Conservation (phyloP, 2,888 invertebrate genomes). For the Cryptocephalus moraei region DNA sequence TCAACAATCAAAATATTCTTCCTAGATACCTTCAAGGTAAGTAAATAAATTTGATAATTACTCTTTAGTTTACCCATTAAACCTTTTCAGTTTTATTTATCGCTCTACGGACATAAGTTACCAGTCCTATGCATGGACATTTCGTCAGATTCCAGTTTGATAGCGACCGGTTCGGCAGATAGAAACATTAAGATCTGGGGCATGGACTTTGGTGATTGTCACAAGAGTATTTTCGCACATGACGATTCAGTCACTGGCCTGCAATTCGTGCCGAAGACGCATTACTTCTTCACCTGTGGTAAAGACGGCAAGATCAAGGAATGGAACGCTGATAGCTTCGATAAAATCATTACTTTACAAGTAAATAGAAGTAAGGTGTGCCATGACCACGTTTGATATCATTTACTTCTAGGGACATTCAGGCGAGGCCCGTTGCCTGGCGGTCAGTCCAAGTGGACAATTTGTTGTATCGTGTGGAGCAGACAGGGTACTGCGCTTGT, state of each 20-base stretch:
- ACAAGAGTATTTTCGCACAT: constrained; percentile 90
- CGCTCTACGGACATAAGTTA: constrained; percentile 91
- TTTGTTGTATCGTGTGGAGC: constrained; percentile 72
- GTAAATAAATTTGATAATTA: not conserved
- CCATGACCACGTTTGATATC: not conserved
- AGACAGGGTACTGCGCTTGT: constrained; percentile 79
- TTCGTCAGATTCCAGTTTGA: constrained; percentile 73
- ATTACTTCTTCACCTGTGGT: constrained; percentile 86
- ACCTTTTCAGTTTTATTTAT: constrained; percentile 68
- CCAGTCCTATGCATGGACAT: constrained; percentile 92
- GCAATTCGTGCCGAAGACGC: constrained; percentile 82
- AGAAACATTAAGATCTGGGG: constrained; percentile 97
- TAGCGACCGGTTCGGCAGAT: constrained; percentile 92
- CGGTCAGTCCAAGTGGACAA: constrained; percentile 72
- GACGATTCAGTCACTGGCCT: constrained; percentile 88
- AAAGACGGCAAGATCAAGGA: constrained; percentile 92
- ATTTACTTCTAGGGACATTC: constrained; percentile 58
- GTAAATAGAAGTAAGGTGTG: constrained; percentile 36
- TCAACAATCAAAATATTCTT: constrained; percentile 94
- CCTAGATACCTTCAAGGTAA: constrained; percentile 84
- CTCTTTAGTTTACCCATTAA: too few relatives aligned
- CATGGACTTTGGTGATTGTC: constrained; percentile 97
- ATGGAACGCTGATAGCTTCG: constrained; percentile 92
- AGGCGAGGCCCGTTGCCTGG: constrained; percentile 65
- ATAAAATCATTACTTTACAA: constrained; percentile 79